Percentiles rank a stretch among this genome's conserved stretches.
phyloP scores from a whole-genome alignment of 2,888 invertebrate genomes.

The Hypsopygia costalis region DNA sequence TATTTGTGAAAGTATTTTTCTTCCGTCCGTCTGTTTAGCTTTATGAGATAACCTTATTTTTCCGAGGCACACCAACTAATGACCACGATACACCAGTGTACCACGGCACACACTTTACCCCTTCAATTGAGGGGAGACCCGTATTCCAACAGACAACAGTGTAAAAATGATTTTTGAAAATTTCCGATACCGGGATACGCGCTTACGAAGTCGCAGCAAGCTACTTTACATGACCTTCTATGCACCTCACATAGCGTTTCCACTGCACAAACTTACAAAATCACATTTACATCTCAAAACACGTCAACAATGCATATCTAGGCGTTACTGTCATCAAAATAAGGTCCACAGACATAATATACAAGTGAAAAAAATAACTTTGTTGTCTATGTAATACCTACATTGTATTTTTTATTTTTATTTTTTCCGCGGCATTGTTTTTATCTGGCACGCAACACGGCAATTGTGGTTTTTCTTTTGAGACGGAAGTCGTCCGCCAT shows the following conservation, averaged over 20 bases:
- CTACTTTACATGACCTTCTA: no score
- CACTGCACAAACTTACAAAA: conserved; percentile 1
- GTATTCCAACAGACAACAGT: no score
- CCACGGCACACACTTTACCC: no score
- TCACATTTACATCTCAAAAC: conserved; percentile 1
- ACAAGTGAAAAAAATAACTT: conserved; percentile 18
- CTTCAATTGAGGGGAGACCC: no score
- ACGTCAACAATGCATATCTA: conserved; percentile 2
- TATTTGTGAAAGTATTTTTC: no score
- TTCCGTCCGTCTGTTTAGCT: no score
- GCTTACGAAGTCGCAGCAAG: no score
- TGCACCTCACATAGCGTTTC: conserved; percentile 8
- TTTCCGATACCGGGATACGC: no score
- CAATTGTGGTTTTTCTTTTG: conserved; percentile 64
- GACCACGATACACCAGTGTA: no score
- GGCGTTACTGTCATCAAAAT: conserved; percentile 2
- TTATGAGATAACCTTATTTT: no score
- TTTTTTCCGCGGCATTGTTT: conserved; percentile 52
- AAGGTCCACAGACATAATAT: conserved; percentile 17
- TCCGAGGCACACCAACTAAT: no score
- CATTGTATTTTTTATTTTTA: conserved; percentile 31
- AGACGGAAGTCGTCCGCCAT: conserved; percentile 59
- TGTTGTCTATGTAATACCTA: conserved; percentile 15
- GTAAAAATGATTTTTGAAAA: no score
- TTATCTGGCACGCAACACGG: conserved; percentile 57